Conservation (phyloP, 1,140 invertebrate genomes). For the Araneus ventricosus region DNA sequence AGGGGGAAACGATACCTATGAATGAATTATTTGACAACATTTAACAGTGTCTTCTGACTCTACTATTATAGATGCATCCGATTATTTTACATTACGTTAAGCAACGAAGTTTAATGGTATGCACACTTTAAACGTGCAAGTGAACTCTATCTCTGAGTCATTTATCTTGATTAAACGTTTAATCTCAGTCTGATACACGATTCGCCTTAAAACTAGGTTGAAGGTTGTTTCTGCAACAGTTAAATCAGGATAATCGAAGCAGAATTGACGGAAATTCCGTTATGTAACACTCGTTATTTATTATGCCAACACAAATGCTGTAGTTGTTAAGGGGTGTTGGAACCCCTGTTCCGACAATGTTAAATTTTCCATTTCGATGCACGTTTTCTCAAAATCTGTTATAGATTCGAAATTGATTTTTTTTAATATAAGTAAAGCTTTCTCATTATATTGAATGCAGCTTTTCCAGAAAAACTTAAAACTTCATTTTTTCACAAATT, state of each 20-base stretch:
- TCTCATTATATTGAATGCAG: too few relatives aligned
- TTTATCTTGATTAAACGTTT: constrained; percentile 17
- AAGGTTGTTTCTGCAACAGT: neutral
- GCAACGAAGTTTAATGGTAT: neutral
- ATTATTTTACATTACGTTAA: neutral
- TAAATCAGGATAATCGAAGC: neutral
- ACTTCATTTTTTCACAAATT: too few relatives aligned
- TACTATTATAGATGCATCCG: neutral
- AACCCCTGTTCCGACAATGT: too few relatives aligned
- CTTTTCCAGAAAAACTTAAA: neutral
- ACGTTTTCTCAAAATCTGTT: too few relatives aligned
- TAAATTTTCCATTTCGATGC: too few relatives aligned
- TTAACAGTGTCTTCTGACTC: neutral
- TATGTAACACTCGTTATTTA: neutral
- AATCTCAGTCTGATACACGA: constrained; percentile 4
- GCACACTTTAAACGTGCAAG: neutral
- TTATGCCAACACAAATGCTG: neutral
- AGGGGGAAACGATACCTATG: too few relatives aligned
- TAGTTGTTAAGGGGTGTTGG: neutral
- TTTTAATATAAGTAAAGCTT: too few relatives aligned
- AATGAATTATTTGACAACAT: too few relatives aligned
- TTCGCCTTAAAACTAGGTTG: neutral
- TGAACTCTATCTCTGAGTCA: neutral
- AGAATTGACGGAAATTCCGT: neutral
- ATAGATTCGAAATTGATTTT: too few relatives aligned